A percentile compares a stretch with the other conserved stretches of the same genome.
These are phyloP conservation scores for Phoenicopterus ruber DNA, from an alignment of 2,113 vertebrate species.

Conservation along the genomic window DNA sequence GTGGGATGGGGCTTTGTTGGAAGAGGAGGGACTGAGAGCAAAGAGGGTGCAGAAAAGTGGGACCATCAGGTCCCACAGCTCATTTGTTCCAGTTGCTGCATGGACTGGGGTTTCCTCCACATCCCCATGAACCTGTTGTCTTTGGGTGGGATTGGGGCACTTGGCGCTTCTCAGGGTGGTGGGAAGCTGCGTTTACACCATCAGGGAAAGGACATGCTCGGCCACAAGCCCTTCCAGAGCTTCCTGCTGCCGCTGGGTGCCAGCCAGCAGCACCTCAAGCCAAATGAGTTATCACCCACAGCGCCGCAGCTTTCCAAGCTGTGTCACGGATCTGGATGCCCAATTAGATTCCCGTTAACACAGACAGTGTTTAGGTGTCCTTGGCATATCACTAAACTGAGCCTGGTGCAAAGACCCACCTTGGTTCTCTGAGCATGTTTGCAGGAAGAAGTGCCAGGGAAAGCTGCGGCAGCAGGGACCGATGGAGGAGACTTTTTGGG, in stretches of 20 bases:
- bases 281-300: background rate
- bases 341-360: background rate
- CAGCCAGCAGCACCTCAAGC: background rate
- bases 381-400: background rate
- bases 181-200: background rate
- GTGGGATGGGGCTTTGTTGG: background rate
- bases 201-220: background rate
- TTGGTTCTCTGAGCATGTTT: background rate
- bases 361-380: background rate
- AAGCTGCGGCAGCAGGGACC: rapidly evolving
- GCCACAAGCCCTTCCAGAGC: background rate
- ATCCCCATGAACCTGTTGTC: background rate
- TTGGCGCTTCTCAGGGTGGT: background rate
- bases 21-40: background rate
- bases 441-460: background rate
- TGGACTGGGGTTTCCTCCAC: background rate
- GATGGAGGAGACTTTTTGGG: background rate
- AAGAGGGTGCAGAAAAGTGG: background rate
- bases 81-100: background rate
- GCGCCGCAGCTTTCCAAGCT: background rate
- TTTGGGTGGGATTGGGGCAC: background rate
- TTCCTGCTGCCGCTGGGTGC: rapidly evolving
- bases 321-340: background rate
- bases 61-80: background rate
- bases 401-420: background rate